A percentile compares a stretch with the other conserved stretches of the same genome.
These are phyloP conservation scores for Heliothis virescens DNA, from an alignment of 1,140 invertebrate species.

Conservation along the genomic window DNA sequence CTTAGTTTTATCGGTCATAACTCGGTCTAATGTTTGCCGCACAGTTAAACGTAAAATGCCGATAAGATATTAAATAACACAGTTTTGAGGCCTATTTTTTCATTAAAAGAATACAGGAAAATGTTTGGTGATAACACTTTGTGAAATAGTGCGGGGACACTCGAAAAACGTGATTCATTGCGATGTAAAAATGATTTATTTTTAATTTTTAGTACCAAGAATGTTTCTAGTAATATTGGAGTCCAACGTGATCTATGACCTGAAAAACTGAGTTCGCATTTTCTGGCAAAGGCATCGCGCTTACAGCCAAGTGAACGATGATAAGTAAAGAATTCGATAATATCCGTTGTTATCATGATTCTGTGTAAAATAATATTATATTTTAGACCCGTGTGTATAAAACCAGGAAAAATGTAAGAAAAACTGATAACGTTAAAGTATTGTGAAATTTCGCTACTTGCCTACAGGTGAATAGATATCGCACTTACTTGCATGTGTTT, in stretches of 20 bases:
- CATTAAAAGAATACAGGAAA: conserved; percentile 19
- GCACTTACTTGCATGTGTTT: background rate
- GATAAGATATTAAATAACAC: conserved; percentile 47
- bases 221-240: background rate
- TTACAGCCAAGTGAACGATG: background rate
- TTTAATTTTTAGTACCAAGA: background rate
- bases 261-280: background rate
- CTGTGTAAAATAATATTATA: conserved; percentile 23
- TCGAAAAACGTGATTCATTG: conserved; percentile 21
- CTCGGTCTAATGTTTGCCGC: conserved; percentile 33
- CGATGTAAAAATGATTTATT: background rate
- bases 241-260: too few species aligned
- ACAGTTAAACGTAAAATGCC: conserved; percentile 38
- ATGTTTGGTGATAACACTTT: conserved; percentile 3
- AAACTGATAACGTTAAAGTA: conserved; percentile 10
- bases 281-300: background rate
- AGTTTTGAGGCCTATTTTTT: conserved; percentile 46
- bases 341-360: conserved; percentile 12
- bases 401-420: conserved; percentile 29
- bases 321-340: conserved; percentile 15
- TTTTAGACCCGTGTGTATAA: conserved; percentile 18
- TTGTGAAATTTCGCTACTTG: background rate
- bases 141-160: background rate
- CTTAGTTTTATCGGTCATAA: conserved; percentile 48
- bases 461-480: background rate